Conservation (phyloP, 2,888 invertebrate genomes). For the Dicranocentrus wangi region DNA sequence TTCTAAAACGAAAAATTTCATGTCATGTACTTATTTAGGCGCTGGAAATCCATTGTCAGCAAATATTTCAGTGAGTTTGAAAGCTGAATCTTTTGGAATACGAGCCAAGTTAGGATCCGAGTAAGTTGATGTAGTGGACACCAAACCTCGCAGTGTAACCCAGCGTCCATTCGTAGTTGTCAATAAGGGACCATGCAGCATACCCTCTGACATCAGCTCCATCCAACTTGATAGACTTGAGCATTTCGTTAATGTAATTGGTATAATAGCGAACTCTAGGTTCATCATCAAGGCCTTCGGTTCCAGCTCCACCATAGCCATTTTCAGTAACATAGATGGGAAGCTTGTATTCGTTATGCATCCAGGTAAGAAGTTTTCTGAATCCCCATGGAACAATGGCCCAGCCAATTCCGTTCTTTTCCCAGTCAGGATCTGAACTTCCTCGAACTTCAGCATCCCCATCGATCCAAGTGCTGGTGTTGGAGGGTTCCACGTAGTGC, state of each 20-base stretch:
- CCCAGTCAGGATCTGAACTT: conserved; percentile 68
- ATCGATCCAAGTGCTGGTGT: conserved; percentile 55
- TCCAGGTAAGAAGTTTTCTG: conserved; percentile 65
- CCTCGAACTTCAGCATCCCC: conserved; percentile 60
- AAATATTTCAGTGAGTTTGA: conserved; percentile 51
- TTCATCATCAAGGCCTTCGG: conserved; percentile 62
- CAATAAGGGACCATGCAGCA: conserved; percentile 70
- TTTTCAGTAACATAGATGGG: conserved; percentile 69
- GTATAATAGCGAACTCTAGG: conserved; percentile 55
- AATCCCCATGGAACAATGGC: conserved; percentile 71
- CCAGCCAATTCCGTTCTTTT: conserved; percentile 63
- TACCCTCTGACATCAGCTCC: conserved; percentile 69
- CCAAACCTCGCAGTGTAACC: conserved; percentile 63
- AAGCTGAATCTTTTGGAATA: conserved; percentile 59
- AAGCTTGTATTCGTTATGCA: conserved; percentile 62
- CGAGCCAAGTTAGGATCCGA: conserved; percentile 56
- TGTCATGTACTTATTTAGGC: neutral
- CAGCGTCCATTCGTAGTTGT: conserved; percentile 68
- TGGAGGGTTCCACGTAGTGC: conserved; percentile 42
- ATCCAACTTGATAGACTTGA: conserved; percentile 69
- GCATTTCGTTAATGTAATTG: conserved; percentile 68
- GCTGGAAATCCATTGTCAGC: conserved; percentile 61
- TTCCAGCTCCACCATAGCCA: conserved; percentile 63
- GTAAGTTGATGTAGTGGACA: conserved; percentile 59
- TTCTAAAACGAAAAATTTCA: no score